A percentile compares a stretch with the other conserved stretches of the same genome.
Conservation (phyloP, 2,888 invertebrate species). For the Drosophila glabriapex region DNA sequence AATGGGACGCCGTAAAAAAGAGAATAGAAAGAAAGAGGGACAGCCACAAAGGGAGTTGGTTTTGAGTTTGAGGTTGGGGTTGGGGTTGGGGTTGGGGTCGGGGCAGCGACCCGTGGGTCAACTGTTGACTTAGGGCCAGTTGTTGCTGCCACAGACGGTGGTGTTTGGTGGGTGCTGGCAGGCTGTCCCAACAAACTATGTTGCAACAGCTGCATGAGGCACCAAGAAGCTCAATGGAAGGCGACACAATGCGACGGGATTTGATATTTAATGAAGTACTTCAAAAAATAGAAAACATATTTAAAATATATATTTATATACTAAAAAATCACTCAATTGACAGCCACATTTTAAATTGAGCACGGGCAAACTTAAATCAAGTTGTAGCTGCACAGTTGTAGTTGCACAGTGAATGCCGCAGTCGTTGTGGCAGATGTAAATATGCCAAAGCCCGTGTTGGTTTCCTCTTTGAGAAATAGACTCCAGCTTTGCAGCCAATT, state of each 20-base stretch:
- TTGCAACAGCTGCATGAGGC: background rate
- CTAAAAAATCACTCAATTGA: background rate
- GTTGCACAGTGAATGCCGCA: slow-evolving; percentile 17
- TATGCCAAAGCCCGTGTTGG: background rate
- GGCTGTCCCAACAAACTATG: background rate
- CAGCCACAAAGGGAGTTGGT: background rate
- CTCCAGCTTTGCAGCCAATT: slow-evolving; percentile 10
- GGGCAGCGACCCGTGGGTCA: slow-evolving; percentile 61
- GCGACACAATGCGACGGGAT: background rate
- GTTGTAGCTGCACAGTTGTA: background rate
- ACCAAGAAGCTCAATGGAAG: background rate
- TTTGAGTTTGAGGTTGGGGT: background rate
- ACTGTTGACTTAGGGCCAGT: slow-evolving; percentile 56
- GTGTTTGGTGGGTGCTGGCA: background rate
- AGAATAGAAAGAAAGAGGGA: background rate
- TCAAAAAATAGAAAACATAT: background rate
- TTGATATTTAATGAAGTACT: background rate
- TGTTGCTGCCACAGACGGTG: slow-evolving; percentile 3
- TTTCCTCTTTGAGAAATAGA: slow-evolving; percentile 29
- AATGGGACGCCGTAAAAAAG: slow-evolving; percentile 1
- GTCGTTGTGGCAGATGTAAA: slow-evolving; percentile 19
- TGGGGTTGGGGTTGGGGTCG: background rate
- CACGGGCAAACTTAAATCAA: background rate
- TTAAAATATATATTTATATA: background rate
- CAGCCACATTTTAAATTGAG: background rate